Conservation (phyloP, 2,888 invertebrate genomes). For the Suillia variegata region DNA sequence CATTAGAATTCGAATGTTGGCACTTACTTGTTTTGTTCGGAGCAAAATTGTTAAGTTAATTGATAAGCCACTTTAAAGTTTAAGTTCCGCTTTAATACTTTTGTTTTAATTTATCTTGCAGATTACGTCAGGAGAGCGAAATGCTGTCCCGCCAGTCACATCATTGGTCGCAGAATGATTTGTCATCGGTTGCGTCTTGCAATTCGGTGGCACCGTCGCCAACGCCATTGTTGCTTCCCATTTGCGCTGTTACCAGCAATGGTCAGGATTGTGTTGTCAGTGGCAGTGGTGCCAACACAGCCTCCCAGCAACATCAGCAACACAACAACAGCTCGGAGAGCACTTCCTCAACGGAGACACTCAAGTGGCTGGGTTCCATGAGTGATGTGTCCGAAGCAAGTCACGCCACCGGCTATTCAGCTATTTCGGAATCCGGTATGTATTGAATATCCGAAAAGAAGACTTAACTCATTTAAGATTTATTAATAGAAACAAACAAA, state of each 20-base stretch:
- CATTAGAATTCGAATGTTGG: no score
- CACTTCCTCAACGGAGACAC: conserved; percentile 72
- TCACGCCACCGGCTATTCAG: conserved; percentile 63
- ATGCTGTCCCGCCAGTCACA: conserved; percentile 60
- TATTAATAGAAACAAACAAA: no score
- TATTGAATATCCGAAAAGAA: background rate
- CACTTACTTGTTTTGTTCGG: no score
- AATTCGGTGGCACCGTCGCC: conserved; percentile 51
- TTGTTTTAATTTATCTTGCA: conserved; percentile 31
- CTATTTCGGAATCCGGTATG: conserved; percentile 61
- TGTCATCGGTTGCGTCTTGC: conserved; percentile 56
- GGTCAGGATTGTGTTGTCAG: conserved; percentile 25
- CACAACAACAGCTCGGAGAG: conserved; percentile 60
- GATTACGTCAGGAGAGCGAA: conserved; percentile 62
- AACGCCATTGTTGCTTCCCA: conserved; percentile 37
- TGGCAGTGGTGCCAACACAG: conserved; percentile 23
- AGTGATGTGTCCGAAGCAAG: conserved; percentile 73
- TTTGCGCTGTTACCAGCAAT: conserved; percentile 13
- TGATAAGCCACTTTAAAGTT: no score
- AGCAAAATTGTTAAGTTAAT: no score
- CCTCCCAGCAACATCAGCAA: conserved; percentile 31
- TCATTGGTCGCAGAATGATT: conserved; percentile 62
- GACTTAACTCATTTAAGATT: no score
- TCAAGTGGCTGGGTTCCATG: conserved; percentile 80
- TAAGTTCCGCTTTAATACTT: no score